These are phyloP conservation scores for Seriola dumerili DNA, from an alignment of 2,113 vertebrate genomes.

Conservation along the genomic window DNA sequence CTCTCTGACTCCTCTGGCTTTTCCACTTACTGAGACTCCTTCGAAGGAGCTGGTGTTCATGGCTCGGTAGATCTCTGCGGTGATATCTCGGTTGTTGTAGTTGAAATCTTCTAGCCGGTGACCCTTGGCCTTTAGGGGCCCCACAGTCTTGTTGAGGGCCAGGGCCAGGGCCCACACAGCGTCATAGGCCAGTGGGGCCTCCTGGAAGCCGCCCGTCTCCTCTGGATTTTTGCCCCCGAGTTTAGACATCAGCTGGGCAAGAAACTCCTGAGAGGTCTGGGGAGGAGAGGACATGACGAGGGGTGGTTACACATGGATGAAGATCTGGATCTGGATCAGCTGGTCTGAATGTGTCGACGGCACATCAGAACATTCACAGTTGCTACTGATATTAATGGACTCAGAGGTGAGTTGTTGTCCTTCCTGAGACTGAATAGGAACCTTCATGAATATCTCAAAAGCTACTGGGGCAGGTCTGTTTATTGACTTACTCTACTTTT, in stretches of 20 bases:
- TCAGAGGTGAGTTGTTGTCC: too few relatives aligned
- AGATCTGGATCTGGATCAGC: not conserved
- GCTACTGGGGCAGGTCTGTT: too few relatives aligned
- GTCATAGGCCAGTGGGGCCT: conserved; percentile 92
- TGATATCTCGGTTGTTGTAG: conserved; percentile 93
- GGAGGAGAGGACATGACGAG: not conserved
- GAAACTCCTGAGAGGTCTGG: conserved; percentile 94
- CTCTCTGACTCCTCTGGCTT: not conserved
- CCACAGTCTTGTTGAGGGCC: conserved; percentile 93
- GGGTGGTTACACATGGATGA: not conserved
- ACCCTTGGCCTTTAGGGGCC: conserved; percentile 86
- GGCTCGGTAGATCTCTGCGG: conserved; percentile 91
- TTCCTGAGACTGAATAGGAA: too few relatives aligned
- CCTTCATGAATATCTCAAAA: too few relatives aligned
- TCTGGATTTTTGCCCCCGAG: conserved; percentile 90
- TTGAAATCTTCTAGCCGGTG: conserved; percentile 92
- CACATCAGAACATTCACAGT: not conserved
- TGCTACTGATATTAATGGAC: not conserved
- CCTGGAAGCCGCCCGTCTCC: conserved; percentile 93
- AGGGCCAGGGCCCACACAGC: conserved; percentile 94
- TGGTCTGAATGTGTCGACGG: not conserved
- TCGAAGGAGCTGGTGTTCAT: conserved; percentile 95
- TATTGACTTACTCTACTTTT: too few relatives aligned
- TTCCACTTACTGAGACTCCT: conserved; percentile 90
- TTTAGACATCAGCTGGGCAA: conserved; percentile 89